Conservation (phyloP, 2,113 vertebrate species). For the Mesoclemmys tuberculata region DNA sequence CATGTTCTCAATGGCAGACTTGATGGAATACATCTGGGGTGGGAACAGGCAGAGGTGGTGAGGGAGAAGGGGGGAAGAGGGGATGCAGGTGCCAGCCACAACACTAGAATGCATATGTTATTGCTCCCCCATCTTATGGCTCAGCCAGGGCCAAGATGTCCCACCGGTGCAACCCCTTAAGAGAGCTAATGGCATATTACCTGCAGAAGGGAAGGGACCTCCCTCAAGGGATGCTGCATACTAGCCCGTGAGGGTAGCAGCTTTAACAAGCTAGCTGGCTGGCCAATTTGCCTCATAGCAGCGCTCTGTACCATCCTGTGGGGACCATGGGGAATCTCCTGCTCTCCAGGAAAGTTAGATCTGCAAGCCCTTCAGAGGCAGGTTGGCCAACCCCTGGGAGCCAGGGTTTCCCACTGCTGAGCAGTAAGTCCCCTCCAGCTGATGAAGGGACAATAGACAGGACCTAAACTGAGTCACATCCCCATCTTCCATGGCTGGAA, state of each 20-base stretch:
- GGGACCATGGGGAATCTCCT: neutral
- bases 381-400: neutral
- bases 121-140: rapidly evolving
- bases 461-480: neutral
- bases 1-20: constrained; percentile 91
- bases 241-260: neutral
- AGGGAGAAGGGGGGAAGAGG: rapidly evolving
- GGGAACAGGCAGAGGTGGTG: neutral
- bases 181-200: neutral
- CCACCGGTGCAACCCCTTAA: neutral
- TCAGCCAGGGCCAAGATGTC: neutral
- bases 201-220: neutral
- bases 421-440: neutral
- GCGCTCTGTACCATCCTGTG: neutral
- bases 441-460: neutral
- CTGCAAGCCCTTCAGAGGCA: neutral
- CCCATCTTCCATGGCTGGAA: neutral
- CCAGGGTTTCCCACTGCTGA: neutral
- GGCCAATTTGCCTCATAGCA: neutral
- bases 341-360: rapidly evolving
- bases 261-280: neutral
- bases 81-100: neutral
- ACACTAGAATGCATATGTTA: neutral
- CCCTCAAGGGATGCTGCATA: neutral
- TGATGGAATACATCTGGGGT: constrained; percentile 90